phyloP scores from a whole-genome alignment of 2,888 invertebrate species.

The Drosophila lacicola region DNA sequence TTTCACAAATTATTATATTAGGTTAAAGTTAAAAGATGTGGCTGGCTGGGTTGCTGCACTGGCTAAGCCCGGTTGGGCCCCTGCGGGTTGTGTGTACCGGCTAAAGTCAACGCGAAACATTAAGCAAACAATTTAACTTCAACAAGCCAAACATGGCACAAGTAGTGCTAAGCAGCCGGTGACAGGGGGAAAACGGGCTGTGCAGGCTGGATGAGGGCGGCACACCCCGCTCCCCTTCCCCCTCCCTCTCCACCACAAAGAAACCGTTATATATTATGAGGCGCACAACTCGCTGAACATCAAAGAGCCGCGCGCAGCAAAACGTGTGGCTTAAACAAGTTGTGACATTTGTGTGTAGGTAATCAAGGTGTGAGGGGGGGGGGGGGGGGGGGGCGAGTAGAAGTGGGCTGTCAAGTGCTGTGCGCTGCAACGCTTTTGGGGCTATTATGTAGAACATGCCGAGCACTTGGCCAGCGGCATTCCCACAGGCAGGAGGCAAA shows the following conservation, averaged over 20 bases:
- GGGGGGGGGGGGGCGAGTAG: neutral
- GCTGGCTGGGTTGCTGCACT: conserved; percentile 30
- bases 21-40: neutral
- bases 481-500: neutral
- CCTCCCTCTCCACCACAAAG: neutral
- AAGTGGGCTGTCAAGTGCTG: conserved; percentile 3
- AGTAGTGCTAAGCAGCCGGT: conserved; percentile 9
- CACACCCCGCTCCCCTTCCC: conserved; percentile 1
- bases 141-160: conserved; percentile 55
- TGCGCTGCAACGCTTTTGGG: conserved; percentile 13
- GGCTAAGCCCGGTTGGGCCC: neutral
- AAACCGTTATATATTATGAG: conserved; percentile 27
- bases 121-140: conserved; percentile 69
- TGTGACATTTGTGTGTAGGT: conserved; percentile 59
- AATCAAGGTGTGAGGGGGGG: neutral
- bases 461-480: neutral
- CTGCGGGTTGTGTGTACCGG: conserved; percentile 28
- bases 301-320: conserved; percentile 61
- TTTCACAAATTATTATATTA: too few relatives aligned
- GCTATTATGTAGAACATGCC: conserved; percentile 18
- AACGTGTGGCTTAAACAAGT: conserved; percentile 61
- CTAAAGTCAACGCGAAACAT: conserved; percentile 40
- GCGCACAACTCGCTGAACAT: conserved; percentile 72
- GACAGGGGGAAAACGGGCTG: neutral
- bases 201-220: conserved; percentile 17